These are phyloP conservation scores for Nephrotoma guestfalica DNA, from an alignment of 2,888 invertebrate genomes.

Conservation along the genomic window DNA sequence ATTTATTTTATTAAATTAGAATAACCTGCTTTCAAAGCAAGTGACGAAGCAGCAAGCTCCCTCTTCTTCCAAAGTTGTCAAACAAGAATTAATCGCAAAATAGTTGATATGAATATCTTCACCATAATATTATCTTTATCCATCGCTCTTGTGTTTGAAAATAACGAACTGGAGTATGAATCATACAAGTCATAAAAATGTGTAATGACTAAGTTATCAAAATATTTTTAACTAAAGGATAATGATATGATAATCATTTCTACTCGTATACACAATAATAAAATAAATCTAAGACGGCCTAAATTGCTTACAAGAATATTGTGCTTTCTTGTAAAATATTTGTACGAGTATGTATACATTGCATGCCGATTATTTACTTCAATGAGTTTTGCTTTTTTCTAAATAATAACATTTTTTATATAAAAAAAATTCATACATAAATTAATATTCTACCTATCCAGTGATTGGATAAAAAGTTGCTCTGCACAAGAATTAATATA, in stretches of 20 bases:
- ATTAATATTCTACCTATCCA: neutral
- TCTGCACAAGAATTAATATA: neutral
- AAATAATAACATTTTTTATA: neutral
- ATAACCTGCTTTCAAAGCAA: neutral
- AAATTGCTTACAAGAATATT: neutral
- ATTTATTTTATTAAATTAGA: neutral
- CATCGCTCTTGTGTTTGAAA: neutral
- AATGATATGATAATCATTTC: neutral
- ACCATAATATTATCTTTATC: neutral
- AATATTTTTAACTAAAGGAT: neutral
- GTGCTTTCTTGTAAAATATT: neutral
- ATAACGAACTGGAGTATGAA: neutral
- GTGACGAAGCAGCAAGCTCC: neutral
- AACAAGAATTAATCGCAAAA: neutral
- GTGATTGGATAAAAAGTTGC: neutral
- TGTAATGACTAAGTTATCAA: neutral
- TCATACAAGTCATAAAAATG: neutral
- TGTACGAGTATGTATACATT: neutral
- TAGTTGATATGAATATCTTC: neutral
- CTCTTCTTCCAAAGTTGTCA: neutral
- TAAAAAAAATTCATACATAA: neutral
- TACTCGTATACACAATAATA: neutral
- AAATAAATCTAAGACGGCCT: neutral
- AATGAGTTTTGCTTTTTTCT: neutral
- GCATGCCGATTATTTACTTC: neutral